A percentile compares a stretch with the other conserved stretches of the same genome.
Evolutionary conservation across 2,113 vertebrate genomes (phyloP).

Genomic region (Otocyon megalotis): DNA sequence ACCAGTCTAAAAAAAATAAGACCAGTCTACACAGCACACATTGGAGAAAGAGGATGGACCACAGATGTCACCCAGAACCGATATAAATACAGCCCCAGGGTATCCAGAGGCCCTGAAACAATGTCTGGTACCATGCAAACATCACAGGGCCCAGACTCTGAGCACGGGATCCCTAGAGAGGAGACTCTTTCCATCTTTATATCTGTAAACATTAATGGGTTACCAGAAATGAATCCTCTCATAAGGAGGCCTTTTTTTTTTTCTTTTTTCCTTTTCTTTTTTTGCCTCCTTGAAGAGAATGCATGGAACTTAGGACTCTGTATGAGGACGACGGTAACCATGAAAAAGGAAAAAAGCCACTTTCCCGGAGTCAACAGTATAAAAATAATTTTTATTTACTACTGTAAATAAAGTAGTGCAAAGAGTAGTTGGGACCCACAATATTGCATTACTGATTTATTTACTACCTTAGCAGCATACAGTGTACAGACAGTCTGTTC

Average conservation of each 20-base stretch:
- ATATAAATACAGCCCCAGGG: neutral
- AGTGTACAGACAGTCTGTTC: neutral
- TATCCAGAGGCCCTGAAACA: neutral
- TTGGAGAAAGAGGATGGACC: neutral
- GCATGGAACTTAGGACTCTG: neutral
- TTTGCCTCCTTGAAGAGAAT: neutral
- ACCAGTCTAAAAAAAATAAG: neutral
- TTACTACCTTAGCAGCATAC: conserved; percentile 73
- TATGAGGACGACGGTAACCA: neutral
- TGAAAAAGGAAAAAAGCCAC: neutral
- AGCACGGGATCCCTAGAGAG: neutral
- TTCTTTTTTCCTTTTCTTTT: neutral
- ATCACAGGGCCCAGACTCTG: neutral
- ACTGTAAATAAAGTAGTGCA: conserved; percentile 89
- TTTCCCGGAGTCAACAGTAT: conserved; percentile 80
- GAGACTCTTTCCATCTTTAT: neutral
- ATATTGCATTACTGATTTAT: conserved; percentile 87
- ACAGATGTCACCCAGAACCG: neutral
- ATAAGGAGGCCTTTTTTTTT: neutral
- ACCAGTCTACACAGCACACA: neutral
- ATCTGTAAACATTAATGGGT: neutral
- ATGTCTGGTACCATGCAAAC: neutral
- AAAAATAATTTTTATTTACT: conserved; percentile 91
- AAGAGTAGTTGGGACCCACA: conserved; percentile 85
- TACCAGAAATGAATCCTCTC: neutral